These are phyloP conservation scores for Tinea semifulvella DNA, from an alignment of 2,888 invertebrate species.

Conservation along the genomic window DNA sequence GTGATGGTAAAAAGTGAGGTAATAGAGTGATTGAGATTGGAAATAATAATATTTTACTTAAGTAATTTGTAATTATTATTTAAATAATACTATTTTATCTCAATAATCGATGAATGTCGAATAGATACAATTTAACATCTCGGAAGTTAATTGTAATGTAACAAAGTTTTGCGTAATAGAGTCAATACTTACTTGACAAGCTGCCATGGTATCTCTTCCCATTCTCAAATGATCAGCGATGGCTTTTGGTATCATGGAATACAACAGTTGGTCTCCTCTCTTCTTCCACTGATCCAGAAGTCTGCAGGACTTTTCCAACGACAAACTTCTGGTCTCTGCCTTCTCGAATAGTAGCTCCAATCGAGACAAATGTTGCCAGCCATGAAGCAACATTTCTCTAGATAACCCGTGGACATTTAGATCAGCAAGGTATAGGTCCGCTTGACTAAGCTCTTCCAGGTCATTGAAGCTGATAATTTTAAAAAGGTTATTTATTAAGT, in stretches of 20 bases:
- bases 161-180: neutral
- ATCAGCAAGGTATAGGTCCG: slow-evolving; percentile 83
- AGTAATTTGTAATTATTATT: too few relatives aligned
- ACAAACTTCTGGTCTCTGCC: slow-evolving; percentile 80
- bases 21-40: too few relatives aligned
- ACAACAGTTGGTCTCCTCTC: slow-evolving; percentile 84
- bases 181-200: slow-evolving; percentile 72
- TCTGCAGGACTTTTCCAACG: slow-evolving; percentile 80
- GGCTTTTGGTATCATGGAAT: slow-evolving; percentile 91
- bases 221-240: slow-evolving; percentile 82
- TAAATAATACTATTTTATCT: too few relatives aligned
- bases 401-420: slow-evolving; percentile 87
- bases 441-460: slow-evolving; percentile 81
- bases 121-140: too few relatives aligned
- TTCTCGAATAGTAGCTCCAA: slow-evolving; percentile 84
- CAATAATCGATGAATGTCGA: too few relatives aligned
- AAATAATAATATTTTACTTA: too few relatives aligned
- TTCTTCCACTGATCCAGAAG: slow-evolving; percentile 86
- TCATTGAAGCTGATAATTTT: slow-evolving; percentile 82
- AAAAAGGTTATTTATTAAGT: too few relatives aligned
- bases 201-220: slow-evolving; percentile 78
- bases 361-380: slow-evolving; percentile 86
- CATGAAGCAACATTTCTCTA: slow-evolving; percentile 81
- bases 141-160: neutral
- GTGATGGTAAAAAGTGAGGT: too few relatives aligned